Percentiles rank a stretch among this genome's conserved stretches.
Evolutionary conservation across 2,113 vertebrate species (phyloP).

Genomic region (Ochotona princeps): DNA sequence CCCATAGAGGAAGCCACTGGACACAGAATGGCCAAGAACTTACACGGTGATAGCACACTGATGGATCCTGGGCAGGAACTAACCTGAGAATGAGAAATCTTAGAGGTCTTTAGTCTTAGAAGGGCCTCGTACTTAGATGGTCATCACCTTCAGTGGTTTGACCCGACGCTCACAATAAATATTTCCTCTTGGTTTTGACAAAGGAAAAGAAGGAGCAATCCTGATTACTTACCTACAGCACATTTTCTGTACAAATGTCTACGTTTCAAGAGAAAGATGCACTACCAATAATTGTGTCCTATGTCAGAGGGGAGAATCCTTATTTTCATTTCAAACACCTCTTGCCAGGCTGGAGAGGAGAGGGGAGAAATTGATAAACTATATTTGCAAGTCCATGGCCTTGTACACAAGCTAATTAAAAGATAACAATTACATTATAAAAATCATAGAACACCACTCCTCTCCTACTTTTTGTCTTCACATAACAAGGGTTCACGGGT

Average conservation of each 20-base stretch:
- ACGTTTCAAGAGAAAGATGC: neutral
- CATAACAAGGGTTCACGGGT: neutral
- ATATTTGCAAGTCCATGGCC: neutral
- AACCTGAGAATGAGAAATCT: neutral
- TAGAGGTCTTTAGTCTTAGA: neutral
- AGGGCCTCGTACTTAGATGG: neutral
- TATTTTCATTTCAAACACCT: neutral
- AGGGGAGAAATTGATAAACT: neutral
- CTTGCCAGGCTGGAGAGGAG: neutral
- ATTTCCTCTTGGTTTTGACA: neutral
- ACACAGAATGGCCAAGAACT: neutral
- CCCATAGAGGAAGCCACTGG: neutral
- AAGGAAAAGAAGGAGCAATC: neutral
- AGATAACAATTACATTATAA: neutral
- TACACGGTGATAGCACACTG: neutral
- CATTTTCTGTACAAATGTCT: neutral
- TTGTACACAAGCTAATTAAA: neutral
- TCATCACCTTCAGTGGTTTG: neutral
- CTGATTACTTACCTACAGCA: neutral
- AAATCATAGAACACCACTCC: no score
- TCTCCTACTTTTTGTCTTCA: neutral
- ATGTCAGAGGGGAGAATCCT: neutral
- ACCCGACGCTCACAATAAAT: neutral
- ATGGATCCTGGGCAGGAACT: neutral
- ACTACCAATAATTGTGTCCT: neutral